Evolutionary conservation across 2,888 invertebrate species (phyloP).

Genomic region (Celastrina argiolus): DNA sequence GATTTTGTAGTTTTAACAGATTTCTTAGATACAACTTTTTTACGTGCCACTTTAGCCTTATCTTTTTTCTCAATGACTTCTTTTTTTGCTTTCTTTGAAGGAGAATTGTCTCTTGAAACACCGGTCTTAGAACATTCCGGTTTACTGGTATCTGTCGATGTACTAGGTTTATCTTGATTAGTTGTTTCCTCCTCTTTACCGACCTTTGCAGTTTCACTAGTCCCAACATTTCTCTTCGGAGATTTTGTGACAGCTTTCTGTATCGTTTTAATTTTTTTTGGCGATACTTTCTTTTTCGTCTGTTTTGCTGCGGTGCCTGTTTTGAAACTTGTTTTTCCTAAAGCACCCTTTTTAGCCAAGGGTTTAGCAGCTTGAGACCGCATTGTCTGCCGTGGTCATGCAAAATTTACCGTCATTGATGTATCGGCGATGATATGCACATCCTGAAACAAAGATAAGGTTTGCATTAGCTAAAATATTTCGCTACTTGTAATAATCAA

Average conservation of each 20-base stretch:
- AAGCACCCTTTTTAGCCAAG: slow-evolving; percentile 65
- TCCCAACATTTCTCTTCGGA: slow-evolving; percentile 48
- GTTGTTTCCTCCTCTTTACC: slow-evolving; percentile 47
- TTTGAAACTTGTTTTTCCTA: slow-evolving; percentile 60
- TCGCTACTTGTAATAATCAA: slow-evolving; percentile 26
- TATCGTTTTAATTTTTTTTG: slow-evolving; percentile 57
- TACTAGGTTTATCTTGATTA: slow-evolving; percentile 46
- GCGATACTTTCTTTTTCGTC: slow-evolving; percentile 52
- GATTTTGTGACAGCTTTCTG: slow-evolving; percentile 52
- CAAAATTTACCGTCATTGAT: slow-evolving; percentile 59
- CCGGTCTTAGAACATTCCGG: slow-evolving; percentile 47
- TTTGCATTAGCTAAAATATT: neutral
- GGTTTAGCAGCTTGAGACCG: slow-evolving; percentile 71
- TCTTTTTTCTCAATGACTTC: slow-evolving; percentile 64
- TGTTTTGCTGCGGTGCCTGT: slow-evolving; percentile 46
- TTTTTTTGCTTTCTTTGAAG: slow-evolving; percentile 57
- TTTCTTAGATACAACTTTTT: slow-evolving; percentile 50
- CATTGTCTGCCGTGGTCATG: slow-evolving; percentile 64
- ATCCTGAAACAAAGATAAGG: slow-evolving; percentile 63
- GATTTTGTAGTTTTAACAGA: slow-evolving; percentile 41
- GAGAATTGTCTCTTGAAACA: slow-evolving; percentile 48
- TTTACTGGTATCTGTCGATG: slow-evolving; percentile 45
- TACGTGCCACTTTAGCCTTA: slow-evolving; percentile 47
- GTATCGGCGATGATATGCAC: slow-evolving; percentile 51
- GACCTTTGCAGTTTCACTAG: slow-evolving; percentile 43